These are phyloP conservation scores for Trachelus troglodyta DNA, from an alignment of 2,888 invertebrate species.

Conservation along the genomic window DNA sequence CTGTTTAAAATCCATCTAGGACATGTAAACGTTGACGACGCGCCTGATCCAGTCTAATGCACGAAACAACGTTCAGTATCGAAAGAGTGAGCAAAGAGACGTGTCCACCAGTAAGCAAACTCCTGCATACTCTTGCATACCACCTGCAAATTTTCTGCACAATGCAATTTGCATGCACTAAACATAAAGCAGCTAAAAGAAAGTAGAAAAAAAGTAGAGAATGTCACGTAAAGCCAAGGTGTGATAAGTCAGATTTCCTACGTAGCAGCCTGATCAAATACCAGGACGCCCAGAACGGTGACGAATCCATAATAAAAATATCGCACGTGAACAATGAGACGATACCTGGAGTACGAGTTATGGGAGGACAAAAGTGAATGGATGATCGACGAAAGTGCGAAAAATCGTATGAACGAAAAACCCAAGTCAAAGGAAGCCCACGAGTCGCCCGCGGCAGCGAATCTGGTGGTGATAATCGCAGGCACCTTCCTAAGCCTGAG, in stretches of 20 bases:
- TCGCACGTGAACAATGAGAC: background rate
- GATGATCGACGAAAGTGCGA: no score
- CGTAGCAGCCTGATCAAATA: no score
- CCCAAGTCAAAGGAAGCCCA: background rate
- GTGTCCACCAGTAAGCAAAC: background rate
- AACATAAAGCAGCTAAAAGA: background rate
- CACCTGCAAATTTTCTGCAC: background rate
- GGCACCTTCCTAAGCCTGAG: constrained; percentile 29
- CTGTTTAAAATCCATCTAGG: background rate
- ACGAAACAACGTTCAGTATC: background rate
- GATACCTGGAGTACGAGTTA: background rate
- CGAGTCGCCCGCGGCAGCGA: background rate
- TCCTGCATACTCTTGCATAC: background rate
- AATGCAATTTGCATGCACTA: background rate
- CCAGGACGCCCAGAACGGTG: no score
- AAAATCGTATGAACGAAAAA: background rate
- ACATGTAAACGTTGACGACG: background rate
- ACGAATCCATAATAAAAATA: no score
- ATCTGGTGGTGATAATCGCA: constrained; percentile 27
- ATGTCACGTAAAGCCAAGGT: no score
- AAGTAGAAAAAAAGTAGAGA: no score
- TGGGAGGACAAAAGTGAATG: background rate
- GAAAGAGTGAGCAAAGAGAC: background rate
- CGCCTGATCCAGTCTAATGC: background rate
- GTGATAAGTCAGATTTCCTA: no score